Evolutionary conservation across 2,888 invertebrate genomes (phyloP).

Genomic region (Oscheius onirici): DNA sequence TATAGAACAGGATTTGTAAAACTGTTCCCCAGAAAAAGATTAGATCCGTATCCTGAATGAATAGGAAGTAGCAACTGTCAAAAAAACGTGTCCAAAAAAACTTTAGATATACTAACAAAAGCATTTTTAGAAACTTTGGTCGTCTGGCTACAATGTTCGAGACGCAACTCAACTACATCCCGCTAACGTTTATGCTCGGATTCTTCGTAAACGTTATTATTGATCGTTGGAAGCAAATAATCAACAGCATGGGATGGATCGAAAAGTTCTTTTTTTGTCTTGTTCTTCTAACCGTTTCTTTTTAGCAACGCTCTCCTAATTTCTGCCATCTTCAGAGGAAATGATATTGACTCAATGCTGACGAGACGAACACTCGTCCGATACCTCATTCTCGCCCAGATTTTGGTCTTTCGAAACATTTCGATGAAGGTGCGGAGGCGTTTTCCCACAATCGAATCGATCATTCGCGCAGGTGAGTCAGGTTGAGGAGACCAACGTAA

Average conservation of each 20-base stretch:
- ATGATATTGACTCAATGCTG: slow-evolving; percentile 39
- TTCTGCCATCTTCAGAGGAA: slow-evolving; percentile 42
- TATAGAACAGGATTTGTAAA: too few species aligned
- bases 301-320: slow-evolving; percentile 48
- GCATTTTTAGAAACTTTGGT: slow-evolving; percentile 45
- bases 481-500: background rate
- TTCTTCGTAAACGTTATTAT: slow-evolving; percentile 62
- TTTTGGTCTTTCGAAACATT: slow-evolving; percentile 63
- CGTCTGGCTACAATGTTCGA: slow-evolving; percentile 41
- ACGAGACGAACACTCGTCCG: slow-evolving; percentile 47
- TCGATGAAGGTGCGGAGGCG: slow-evolving; percentile 58
- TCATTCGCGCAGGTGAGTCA: slow-evolving; percentile 43
- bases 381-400: slow-evolving; percentile 46
- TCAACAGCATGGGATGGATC: slow-evolving; percentile 52
- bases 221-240: slow-evolving; percentile 49
- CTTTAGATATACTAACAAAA: too few species aligned
- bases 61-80: too few species aligned
- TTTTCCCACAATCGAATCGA: slow-evolving; percentile 57
- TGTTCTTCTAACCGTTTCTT: background rate
- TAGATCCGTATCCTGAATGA: too few species aligned
- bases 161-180: slow-evolving; percentile 52
- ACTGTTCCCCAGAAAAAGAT: too few species aligned
- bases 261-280: slow-evolving; percentile 35
- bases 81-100: too few species aligned
- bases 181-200: slow-evolving; percentile 60